Evolutionary conservation across 2,797 vertebrate species (phyloP).

Genomic region (Hyperoplus lanceolatus): DNA sequence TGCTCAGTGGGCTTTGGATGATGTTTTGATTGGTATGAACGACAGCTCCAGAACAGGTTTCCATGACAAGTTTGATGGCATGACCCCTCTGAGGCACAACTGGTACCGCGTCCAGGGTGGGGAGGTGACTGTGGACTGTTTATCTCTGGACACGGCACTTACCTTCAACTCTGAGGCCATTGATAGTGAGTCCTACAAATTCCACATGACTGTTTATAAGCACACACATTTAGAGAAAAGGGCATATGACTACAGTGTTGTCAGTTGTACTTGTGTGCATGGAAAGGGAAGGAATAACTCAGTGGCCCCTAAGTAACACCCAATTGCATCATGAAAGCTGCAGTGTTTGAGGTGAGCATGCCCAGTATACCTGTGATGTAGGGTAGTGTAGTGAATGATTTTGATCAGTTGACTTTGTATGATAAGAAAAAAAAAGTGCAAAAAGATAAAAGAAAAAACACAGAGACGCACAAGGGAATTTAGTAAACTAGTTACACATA

Average conservation of each 20-base stretch:
- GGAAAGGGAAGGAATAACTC: conserved; percentile 15
- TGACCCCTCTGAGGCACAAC: conserved; percentile 91
- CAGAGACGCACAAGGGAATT: background rate
- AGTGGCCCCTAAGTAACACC: conserved; percentile 9
- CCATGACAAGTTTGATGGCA: conserved; percentile 96
- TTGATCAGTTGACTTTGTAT: background rate
- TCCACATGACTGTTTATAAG: background rate
- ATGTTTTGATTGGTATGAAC: conserved; percentile 97
- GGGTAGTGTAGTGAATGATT: background rate
- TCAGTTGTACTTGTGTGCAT: conserved; percentile 1
- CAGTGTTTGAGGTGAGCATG: conserved; percentile 16
- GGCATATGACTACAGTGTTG: background rate
- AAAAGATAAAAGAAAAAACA: background rate
- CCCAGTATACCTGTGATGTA: background rate
- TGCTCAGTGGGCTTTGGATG: conserved; percentile 97
- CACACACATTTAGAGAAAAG: background rate
- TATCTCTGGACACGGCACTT: conserved; percentile 94
- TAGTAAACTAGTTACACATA: background rate
- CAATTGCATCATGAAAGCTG: conserved; percentile 12
- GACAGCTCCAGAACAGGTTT: conserved; percentile 97
- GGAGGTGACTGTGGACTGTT: conserved; percentile 94
- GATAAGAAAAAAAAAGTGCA: background rate
- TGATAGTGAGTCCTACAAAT: conserved; percentile 81
- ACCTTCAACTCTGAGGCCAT: conserved; percentile 93
- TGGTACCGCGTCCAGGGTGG: conserved; percentile 98